Conservation (phyloP, 2,113 vertebrate species). For the Ia io region DNA sequence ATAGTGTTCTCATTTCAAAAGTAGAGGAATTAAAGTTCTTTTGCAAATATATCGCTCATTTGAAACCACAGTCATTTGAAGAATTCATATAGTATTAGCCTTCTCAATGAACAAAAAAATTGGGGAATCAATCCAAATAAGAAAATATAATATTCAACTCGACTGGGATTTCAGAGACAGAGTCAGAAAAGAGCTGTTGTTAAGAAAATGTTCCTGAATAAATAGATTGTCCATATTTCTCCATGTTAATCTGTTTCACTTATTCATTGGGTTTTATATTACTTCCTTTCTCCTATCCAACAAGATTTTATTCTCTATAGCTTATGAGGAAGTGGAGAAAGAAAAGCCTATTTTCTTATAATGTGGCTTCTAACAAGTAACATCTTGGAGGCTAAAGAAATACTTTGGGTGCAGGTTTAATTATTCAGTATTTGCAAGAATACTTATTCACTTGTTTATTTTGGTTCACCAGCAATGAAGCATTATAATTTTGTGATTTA, state of each 20-base stretch:
- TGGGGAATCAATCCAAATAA: conserved; percentile 1
- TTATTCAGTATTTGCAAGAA: conserved; percentile 1
- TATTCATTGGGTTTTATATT: not conserved
- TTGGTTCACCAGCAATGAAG: not conserved
- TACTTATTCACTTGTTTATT: conserved; percentile 9
- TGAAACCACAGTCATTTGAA: conserved; percentile 39
- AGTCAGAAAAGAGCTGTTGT: not conserved
- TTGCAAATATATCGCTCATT: conserved; percentile 26
- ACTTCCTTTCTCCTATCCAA: not conserved
- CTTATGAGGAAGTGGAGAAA: not conserved
- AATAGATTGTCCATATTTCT: not conserved
- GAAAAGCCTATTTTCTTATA: not conserved
- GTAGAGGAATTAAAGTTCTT: conserved; percentile 44
- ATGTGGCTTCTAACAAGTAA: not conserved
- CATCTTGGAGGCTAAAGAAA: not conserved
- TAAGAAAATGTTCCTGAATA: conserved; percentile 29
- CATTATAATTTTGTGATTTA: conserved; percentile 61
- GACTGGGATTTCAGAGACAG: not conserved
- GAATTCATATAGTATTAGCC: conserved; percentile 29
- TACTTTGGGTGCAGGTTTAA: not conserved
- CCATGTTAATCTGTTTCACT: not conserved
- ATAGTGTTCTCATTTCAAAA: conserved; percentile 29
- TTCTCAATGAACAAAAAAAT: conserved; percentile 29
- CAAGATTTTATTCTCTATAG: not conserved
- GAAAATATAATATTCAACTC: conserved; percentile 6